Evolutionary conservation across 2,888 invertebrate genomes (phyloP), one percentile per base, ranked within the genome.

Genomic region (Liopterus haemorrhoidalis): DNA sequence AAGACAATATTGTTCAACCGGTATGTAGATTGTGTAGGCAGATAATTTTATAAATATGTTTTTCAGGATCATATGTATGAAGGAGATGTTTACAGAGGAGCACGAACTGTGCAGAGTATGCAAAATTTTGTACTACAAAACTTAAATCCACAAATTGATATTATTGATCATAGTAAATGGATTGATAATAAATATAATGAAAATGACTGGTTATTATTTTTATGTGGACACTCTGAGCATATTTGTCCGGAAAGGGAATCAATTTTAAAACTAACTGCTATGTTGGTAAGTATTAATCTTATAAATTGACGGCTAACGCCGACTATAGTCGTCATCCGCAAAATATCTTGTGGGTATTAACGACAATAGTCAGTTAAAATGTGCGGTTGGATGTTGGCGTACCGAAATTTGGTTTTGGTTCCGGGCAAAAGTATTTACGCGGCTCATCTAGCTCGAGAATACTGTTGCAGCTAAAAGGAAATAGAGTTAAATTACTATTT

Each of bases 221-320:
- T 68, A 60, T 82, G 73, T 69, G 70, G 58, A 62, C 71, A 75
- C 12, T 63, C 74, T 25, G 74, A 73, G 46, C 70, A 71, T 11
- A 54, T 54, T 55, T 78, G 79, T 57, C 67, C 80, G 9, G 73
- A 75, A 33, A 65, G 66, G 8, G 70, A 74, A 53, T 73, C 74
- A 2, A 66, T 76, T 25, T 69, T 73, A 2, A 85, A 86, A 66
- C 69, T 89, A 22, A 79, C 85, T 35, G 81, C 81, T 38, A 81
- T 79, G 66, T 72, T 91, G 72, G 87, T 86, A 68, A 72, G 75
- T 67, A 54, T 8, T 27, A 43, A 32, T 41, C 24, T 25, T 47
- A 42, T 49, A 18, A 15, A 4, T 9, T 35, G 9, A 6, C 19
- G 3, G 45, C 9, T 31, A 15, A n/a, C 32, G 6, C n/a, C 19